Base-by-base conservation (phyloP, 2,888 invertebrate genomes). In the Ecliptopera silaceata region DNA sequence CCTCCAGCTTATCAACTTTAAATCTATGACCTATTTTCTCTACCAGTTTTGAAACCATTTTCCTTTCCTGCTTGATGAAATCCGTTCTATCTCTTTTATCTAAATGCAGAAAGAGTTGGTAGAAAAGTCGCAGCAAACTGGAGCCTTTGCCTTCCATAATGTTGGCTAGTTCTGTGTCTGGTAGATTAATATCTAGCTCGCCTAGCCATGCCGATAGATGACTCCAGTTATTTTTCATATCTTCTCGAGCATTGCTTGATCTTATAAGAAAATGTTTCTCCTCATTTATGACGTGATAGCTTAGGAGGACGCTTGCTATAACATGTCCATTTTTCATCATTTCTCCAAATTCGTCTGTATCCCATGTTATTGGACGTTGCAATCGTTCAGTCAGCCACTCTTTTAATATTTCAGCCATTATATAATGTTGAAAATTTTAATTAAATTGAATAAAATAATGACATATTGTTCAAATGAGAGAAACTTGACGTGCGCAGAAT, bases 301-400 rank as follows among this genome's bases (percentile, higher is more conserved):
- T 92, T 55, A 86, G 79, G 13, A 94, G 84, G 10, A 95, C 82
- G 65, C 88, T 79, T 0, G 93, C 92, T 50, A 94, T 77, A 0
- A 94, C 73, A 44, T 86, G 80, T 0, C 94, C 94, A 72, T 94
- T 93, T 72, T 88, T 92, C 71, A 93, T 92, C 71, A 90, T 86
- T 29, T 82, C 79, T 18, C 92, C 93, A 70, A 94, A 93, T 29
- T 89, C 84, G 32, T 91, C 86, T 0, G 92, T 86, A 32, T 87
- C 86, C 83, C 93, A 89, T 68, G 91, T 89, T 50, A 94, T 84
- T 10, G 92, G 81, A 46, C 88, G 74, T 13, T 93, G 92, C 22
- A 94, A 74, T 58, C 92, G 83, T 57, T 92, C 88, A 29, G 91
- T 85, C 17, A 94, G 71, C 94, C 94, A 94, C 71, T 90, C 88